Conservation (phyloP, 2,888 invertebrate genomes). For the Agriotes lineatus region DNA sequence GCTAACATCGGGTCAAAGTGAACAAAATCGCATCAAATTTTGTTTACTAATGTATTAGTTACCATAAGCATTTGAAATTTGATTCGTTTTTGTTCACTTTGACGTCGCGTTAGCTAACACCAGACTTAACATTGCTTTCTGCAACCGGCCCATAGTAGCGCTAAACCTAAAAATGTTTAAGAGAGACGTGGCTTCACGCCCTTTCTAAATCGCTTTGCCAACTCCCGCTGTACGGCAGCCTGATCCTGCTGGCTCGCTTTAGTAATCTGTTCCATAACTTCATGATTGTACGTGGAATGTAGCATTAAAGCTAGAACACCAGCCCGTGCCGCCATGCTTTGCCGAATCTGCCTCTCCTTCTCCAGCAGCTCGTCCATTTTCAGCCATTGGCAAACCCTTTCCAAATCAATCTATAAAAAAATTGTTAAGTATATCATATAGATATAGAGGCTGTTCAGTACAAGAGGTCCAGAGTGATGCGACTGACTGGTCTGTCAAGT, state of each 20-base stretch:
- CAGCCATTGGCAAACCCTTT: slow-evolving; percentile 91
- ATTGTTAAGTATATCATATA: too few relatives aligned
- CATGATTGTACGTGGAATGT: slow-evolving; percentile 97
- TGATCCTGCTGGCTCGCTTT: slow-evolving; percentile 68
- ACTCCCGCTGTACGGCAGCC: slow-evolving; percentile 67
- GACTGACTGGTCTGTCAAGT: too few relatives aligned
- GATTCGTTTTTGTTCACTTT: too few relatives aligned
- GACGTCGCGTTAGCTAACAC: too few relatives aligned
- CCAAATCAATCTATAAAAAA: slow-evolving; percentile 90
- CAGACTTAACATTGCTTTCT: too few relatives aligned
- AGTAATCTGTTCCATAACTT: slow-evolving; percentile 82
- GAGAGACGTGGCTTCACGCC: slow-evolving; percentile 46
- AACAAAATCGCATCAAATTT: too few relatives aligned
- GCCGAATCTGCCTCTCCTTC: slow-evolving; percentile 89
- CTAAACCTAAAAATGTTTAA: slow-evolving; percentile 31
- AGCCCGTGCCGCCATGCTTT: slow-evolving; percentile 81
- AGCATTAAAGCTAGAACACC: slow-evolving; percentile 94
- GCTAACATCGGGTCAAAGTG: too few relatives aligned
- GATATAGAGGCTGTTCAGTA: too few relatives aligned
- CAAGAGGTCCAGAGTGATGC: too few relatives aligned
- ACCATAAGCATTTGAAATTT: too few relatives aligned
- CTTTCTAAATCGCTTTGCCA: slow-evolving; percentile 58
- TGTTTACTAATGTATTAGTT: too few relatives aligned
- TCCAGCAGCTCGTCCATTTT: slow-evolving; percentile 94
- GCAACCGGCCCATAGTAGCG: too few relatives aligned